Conservation (phyloP, 2,888 invertebrate genomes). For the Luperina testacea region DNA sequence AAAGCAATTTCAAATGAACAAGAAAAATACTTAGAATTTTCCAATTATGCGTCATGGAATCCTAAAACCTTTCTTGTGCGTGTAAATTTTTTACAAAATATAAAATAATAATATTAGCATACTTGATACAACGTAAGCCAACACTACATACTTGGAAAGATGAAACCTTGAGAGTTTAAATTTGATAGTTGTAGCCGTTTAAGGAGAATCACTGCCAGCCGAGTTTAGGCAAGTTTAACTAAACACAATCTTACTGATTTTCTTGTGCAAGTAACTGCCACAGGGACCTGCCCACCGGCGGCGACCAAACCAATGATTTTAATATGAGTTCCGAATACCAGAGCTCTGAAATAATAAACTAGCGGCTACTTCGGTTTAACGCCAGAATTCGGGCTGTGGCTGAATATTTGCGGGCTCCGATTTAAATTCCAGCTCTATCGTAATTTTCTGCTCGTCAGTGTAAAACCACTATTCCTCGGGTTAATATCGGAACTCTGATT, state of each 20-base stretch:
- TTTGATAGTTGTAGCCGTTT: conserved; percentile 32
- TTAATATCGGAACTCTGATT: conserved; percentile 46
- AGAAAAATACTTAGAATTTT: not conserved
- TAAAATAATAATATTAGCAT: conserved; percentile 21
- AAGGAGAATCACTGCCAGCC: conserved; percentile 32
- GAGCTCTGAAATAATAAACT: conserved; percentile 50
- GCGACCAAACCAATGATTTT: conserved; percentile 42
- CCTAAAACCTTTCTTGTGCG: not conserved
- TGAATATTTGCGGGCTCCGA: conserved; percentile 50
- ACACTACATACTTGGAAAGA: conserved; percentile 34
- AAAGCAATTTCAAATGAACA: not conserved
- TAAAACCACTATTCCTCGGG: conserved; percentile 54
- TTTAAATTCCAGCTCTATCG: conserved; percentile 50
- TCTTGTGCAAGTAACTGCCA: conserved; percentile 20
- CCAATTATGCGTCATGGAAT: not conserved
- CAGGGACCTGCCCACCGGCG: not conserved
- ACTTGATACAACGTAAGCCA: conserved; percentile 25
- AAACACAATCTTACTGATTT: conserved; percentile 26
- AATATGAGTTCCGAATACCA: conserved; percentile 42
- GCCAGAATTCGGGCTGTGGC: conserved; percentile 32
- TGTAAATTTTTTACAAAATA: conserved; percentile 22
- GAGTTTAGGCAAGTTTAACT: conserved; percentile 23
- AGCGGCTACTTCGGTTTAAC: conserved; percentile 50
- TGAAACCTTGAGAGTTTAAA: conserved; percentile 28
- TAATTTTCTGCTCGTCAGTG: conserved; percentile 56